Base-by-base conservation (phyloP, 2,113 vertebrate genomes). In the Procavia capensis region DNA sequence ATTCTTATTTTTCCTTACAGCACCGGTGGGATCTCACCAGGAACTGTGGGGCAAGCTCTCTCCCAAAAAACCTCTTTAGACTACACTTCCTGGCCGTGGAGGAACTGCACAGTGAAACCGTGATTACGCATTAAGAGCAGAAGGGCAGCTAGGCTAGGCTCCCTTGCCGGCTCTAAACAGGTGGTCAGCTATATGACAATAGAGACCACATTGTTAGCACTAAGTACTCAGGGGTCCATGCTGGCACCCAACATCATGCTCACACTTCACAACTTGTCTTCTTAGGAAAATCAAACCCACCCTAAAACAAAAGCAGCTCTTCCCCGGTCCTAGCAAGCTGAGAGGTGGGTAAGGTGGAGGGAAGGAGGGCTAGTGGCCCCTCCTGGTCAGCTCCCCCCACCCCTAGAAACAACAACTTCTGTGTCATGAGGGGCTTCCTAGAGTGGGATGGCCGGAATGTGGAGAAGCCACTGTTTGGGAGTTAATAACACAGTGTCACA, bases 401-500 rank as follows among this genome's bases (percentile, higher is more conserved):
- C 24, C 16, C 82, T 34, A 22, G 50, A 59, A 91, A 95, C 66
- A 80, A 39, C 47, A 93, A 74, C 45, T 87, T 96, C 88, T 96
- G 90, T 90, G 78, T 90, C 75, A n/a, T 29, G 50, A 86, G 85
- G 50, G 84, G 22, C 45, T 96, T 89, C 93, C 85, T 54, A 85
- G 95, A 1, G 1, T 78, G 50, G 85, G 93, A 72, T 59, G 76
- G 63, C 94, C 27, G 94, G 97, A 98, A 97, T 97, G 96, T 94
- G 75, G 91, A 92, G 85, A 66, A 11, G 27, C 70, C 45, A 63
- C 94, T 81, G 83, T 36, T 6, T 70, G 68, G 78, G 80, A 96
- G 96, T 95, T 98, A 97, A 97, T 97, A 97, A 97, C 59, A 98
- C 93, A 96, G 94, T 97, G 97, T 98, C 97, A 98, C 97, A 98